These are phyloP conservation scores for Ormyrus nitidulus DNA, from an alignment of 2,888 invertebrate species.

Conservation along the genomic window DNA sequence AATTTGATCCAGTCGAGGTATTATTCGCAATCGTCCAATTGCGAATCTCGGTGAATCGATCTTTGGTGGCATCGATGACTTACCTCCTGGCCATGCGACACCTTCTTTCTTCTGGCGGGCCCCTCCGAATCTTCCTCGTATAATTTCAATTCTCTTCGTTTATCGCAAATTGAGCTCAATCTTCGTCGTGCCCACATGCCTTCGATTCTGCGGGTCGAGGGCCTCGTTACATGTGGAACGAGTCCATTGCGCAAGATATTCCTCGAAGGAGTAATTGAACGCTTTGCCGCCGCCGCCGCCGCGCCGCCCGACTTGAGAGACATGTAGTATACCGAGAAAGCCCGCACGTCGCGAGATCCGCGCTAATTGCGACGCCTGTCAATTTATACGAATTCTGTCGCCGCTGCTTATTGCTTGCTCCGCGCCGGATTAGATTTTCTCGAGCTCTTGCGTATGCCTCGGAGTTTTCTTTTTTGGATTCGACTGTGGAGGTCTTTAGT, in stretches of 20 bases:
- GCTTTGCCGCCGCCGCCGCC: background rate
- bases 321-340: constrained; percentile 16
- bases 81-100: background rate
- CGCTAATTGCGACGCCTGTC: constrained; percentile 52
- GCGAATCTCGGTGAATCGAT: constrained; percentile 66
- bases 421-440: constrained; percentile 11
- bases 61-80: constrained; percentile 48
- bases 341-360: constrained; percentile 29
- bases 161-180: constrained; percentile 55
- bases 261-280: constrained; percentile 51
- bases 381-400: constrained; percentile 46
- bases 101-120: no score
- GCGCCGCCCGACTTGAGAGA: background rate
- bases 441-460: background rate
- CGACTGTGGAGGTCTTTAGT: background rate
- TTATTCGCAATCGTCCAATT: no score
- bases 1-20: no score
- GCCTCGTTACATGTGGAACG: constrained; percentile 1
- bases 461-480: background rate
- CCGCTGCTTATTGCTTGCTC: background rate
- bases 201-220: constrained; percentile 17
- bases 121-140: constrained; percentile 24
- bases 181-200: constrained; percentile 28
- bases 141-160: constrained; percentile 50
- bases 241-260: constrained; percentile 43